These are phyloP conservation scores for Conopomorpha cramerella DNA, from an alignment of 1,140 invertebrate species.

Conservation along the genomic window DNA sequence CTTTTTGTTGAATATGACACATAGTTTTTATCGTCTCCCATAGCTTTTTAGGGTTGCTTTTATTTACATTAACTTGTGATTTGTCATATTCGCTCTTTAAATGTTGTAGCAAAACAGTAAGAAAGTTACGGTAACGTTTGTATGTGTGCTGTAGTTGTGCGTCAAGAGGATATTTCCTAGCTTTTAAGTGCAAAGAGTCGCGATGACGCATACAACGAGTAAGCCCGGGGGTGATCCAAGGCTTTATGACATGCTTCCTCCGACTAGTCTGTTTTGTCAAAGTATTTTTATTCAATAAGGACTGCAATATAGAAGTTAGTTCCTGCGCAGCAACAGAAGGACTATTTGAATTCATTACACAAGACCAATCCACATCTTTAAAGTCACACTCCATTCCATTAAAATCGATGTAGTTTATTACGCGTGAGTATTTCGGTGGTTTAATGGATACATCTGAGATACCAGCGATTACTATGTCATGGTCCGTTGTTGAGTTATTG, in stretches of 20 bases:
- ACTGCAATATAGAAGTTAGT: background rate
- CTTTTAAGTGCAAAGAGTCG: background rate
- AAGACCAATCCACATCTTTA: background rate
- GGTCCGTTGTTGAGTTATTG: background rate
- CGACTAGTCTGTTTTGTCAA: background rate
- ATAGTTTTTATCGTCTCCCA: slow-evolving; percentile 11
- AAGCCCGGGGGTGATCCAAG: background rate
- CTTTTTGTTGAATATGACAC: slow-evolving; percentile 6
- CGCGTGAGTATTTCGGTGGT: background rate
- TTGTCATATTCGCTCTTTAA: slow-evolving; percentile 8
- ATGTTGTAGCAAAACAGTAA: slow-evolving; percentile 6
- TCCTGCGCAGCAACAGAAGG: background rate
- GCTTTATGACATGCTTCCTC: background rate
- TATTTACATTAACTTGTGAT: slow-evolving; percentile 3
- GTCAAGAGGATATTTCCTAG: background rate
- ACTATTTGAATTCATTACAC: background rate
- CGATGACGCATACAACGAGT: background rate
- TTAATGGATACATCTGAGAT: background rate
- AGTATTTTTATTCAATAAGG: background rate
- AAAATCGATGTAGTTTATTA: background rate
- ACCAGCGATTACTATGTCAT: background rate
- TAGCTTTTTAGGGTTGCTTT: slow-evolving; percentile 8
- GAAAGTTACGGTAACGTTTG: background rate
- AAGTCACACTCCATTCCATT: background rate
- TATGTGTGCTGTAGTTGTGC: background rate